Base-by-base conservation (phyloP, 2,113 vertebrate species). In the Cebus imitator region DNA sequence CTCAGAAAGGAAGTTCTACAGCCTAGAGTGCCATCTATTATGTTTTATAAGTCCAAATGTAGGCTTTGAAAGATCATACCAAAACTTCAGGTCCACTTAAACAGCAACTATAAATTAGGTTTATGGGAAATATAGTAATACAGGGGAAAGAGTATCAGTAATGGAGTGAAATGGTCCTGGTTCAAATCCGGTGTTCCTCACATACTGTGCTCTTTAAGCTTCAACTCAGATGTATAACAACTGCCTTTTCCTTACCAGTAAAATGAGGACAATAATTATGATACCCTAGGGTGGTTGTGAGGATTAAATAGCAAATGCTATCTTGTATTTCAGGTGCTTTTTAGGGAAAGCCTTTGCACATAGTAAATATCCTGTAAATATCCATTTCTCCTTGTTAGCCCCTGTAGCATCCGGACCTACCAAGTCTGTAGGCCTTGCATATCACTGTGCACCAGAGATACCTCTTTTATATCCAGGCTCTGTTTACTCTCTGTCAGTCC, bases 261-360 rank as follows among this genome's bases (percentile, higher is more conserved):
- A 97, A 61, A 61, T 79, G 25, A 11, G 10, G 6, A 21, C 84
- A 50, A 68, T 81, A 72, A 45, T 89, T 92, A 61, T 85, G 40
- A 27, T 37, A 90, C 27, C 6, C 84, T 55, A 57, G 87, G 43
- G 14, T 79, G 89, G 30, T 55, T 58, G 17, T 78, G 32, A 88
- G 45, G 20, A 79, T 94, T 79, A 64, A 89, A n/a, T 32, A 86
- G 76, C 90, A 96, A 86, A 85, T 82, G 9, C 75, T 72, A 83
- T 50, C 48, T 97, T 66, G 45, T 93, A n/a, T 83, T 40, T 58
- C 85, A 89, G 66, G 64, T 91, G 25, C 43, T 94, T 95, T 94
- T 81, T 76, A 73, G 58, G 75, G 9, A 25, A 92, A 78, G 18
- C 2, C 13, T 91, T 95, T 43, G 50, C 87, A 94, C n/a, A 14